Percentiles rank a stretch among this genome's conserved stretches.
These are phyloP conservation scores for Liasis olivaceus DNA, from an alignment of 2,797 vertebrate species.

Conservation along the genomic window DNA sequence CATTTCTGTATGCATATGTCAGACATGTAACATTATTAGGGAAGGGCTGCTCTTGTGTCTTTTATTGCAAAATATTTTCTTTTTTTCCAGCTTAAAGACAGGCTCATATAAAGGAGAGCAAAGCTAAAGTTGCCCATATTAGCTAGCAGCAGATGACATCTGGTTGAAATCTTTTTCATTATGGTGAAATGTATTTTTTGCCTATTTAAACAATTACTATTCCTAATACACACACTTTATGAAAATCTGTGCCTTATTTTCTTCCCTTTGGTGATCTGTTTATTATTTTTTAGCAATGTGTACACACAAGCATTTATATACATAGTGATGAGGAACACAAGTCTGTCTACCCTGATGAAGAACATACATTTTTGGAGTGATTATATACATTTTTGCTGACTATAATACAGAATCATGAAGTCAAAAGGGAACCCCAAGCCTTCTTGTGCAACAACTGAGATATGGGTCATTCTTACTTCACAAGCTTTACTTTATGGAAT, in stretches of 20 bases:
- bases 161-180: neutral
- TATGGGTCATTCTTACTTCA: neutral
- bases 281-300: neutral
- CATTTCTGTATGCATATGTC: neutral
- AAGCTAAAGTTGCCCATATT: neutral
- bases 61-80: neutral
- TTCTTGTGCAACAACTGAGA: neutral
- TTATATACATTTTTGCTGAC: neutral
- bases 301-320: neutral
- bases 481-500: neutral
- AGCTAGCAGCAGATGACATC: neutral
- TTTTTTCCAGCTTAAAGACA: neutral
- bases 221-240: neutral
- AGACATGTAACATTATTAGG: neutral
- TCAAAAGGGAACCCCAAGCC: neutral
- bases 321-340: neutral
- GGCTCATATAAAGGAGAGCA: neutral
- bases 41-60: neutral
- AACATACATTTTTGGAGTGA: neutral
- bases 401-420: neutral
- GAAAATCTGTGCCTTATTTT: neutral
- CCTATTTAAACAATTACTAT: neutral
- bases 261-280: neutral
- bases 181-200: neutral
- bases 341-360: neutral